Evolutionary conservation across 2,888 invertebrate species (phyloP), one percentile per base, ranked within the genome.

Genomic region (Parochlus steinenii): DNA sequence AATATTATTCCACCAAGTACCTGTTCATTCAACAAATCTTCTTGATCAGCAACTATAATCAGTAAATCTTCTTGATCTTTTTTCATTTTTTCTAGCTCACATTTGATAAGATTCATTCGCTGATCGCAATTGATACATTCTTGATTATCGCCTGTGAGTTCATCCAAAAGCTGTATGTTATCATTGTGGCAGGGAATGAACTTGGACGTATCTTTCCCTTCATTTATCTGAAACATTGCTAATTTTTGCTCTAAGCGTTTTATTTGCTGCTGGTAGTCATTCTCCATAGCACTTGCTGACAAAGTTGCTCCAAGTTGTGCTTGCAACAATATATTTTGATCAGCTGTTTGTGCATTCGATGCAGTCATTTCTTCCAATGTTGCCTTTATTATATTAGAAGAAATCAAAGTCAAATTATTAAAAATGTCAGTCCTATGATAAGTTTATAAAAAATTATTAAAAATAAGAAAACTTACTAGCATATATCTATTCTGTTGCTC

Each of bases 11-110:
- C 4, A 8, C n/a, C 8, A 17, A 10, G 15, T 8, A 33, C 10
- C 29, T 18, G 3, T 7, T 18, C 10, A 22, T n/a, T 23, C 30
- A 18, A 33, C 7, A 17, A n/a, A 36, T 15, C 20, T 19, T 32
- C 93, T 65, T 95, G 92, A 54, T 95, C 89, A 1, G 86, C 78
- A 24, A 97, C 62, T 39, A 97, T 59, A 49, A 85, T 80, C 37
- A 97, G 58, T 41, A 97, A 59, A 58, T 95, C 92, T 46, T 97
- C 95, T 55, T 95, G 93, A 50, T 97, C 95, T 50, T 77, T 83
- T 50, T 69, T 73, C 41, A 87, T 50, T 43, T 67, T 66, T 25
- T 71, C 69, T 44, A 81, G 50, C 44, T 80, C 74, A 1, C 54
- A 46, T 11, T 44, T 44, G 3, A 47, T 48, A 4, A 39, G 42